Base-by-base conservation (phyloP, 2,888 invertebrate species). In the Ennomos quercinarius region DNA sequence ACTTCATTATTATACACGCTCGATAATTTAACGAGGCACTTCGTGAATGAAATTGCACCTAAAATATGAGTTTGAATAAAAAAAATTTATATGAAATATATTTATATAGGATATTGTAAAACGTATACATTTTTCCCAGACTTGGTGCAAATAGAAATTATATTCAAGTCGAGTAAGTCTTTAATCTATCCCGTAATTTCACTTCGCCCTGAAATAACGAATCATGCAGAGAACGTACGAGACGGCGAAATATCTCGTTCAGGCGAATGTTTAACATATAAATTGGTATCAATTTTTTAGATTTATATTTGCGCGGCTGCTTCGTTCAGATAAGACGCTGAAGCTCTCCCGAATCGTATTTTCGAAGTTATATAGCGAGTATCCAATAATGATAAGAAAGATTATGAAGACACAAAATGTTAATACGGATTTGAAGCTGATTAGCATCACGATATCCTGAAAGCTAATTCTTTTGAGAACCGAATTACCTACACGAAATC, bases 281-380 rank as follows among this genome's bases (percentile, higher is more conserved):
- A 89, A 89, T 88, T 88, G 86, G 82, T 85, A 87, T 87, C 83
- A 86, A 83, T 87, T 87, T 87, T 86, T 87, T 80, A 83, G 84
- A 86, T 85, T 85, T 84, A 86, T 85, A 85, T 86, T 84, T 84
- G 80, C 77, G 81, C 73, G 80, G 78, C 86, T 87, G 87, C 72
- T 78, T 71, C 67, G 44, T 37, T 65, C 68, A 82, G 89, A 88
- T 88, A 87, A 87, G 86, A 70, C 75, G 69, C 55, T 58, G 71
- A 75, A 74, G 72, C 75, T 75, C 71, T 71, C 68, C 63, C 63
- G 75, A 77, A 68, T 80, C 86, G 83, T 84, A 87, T 86, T 85
- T 79, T 78, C 73, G 71, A 75, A 80, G 80, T 82, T n/a, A n/a
- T n/a, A n/a, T n/a, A n/a, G 76, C 76, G 76, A 73, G 77, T 78